Evolutionary conservation across 1,140 invertebrate genomes (phyloP).

Genomic region (Colletes latitarsis): DNA sequence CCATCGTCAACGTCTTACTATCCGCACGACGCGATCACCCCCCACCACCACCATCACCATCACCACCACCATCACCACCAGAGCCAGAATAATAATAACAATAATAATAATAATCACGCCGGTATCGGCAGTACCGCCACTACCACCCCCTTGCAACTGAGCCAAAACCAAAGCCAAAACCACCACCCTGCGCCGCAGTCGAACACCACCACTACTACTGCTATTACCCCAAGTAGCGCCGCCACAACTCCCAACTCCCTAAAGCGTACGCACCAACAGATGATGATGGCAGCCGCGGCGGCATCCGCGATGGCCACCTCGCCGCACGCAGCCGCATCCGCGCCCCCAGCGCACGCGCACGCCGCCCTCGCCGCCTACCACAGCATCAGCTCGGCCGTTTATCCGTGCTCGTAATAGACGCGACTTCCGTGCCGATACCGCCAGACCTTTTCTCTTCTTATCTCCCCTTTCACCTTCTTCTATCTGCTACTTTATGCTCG

Average conservation of each 20-base stretch:
- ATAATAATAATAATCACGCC: conserved; percentile 74
- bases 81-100: conserved; percentile 66
- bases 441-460: conserved; percentile 49
- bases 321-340: conserved; percentile 80
- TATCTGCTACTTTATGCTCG: conserved; percentile 7
- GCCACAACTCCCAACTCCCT: conserved; percentile 82
- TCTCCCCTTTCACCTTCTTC: background rate
- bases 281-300: conserved; percentile 81
- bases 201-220: conserved; percentile 74
- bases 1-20: conserved; percentile 81
- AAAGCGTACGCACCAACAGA: conserved; percentile 82
- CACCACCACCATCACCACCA: conserved; percentile 82
- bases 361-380: conserved; percentile 81
- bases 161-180: conserved; percentile 80
- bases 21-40: conserved; percentile 82
- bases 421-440: conserved; percentile 65
- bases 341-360: conserved; percentile 78
- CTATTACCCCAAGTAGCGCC: conserved; percentile 81
- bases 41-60: conserved; percentile 82
- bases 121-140: conserved; percentile 83
- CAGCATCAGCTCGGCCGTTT: conserved; percentile 80
- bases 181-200: conserved; percentile 80
- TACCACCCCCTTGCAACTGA: conserved; percentile 84
- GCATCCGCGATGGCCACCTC: conserved; percentile 80
- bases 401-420: conserved; percentile 81